Conservation (phyloP, 2,797 vertebrate species). For the Hydrocynus forskahlii region DNA sequence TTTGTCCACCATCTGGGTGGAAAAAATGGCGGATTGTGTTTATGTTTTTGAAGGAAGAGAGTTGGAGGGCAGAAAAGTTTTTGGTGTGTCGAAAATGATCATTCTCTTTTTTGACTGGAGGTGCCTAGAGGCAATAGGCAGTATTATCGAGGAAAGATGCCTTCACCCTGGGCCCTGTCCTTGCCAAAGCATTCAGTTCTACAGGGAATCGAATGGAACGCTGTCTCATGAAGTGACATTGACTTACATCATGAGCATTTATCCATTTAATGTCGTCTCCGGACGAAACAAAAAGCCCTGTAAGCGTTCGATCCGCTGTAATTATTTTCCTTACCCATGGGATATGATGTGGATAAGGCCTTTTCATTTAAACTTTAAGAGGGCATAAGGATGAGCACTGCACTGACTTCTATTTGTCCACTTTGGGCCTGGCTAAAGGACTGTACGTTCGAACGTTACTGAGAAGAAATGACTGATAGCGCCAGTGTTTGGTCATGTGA, state of each 20-base stretch:
- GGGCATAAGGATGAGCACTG: constrained; percentile 12
- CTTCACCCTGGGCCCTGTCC: constrained; percentile 24
- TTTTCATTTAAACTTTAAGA: constrained; percentile 17
- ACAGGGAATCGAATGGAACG: neutral
- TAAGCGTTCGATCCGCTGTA: constrained; percentile 54
- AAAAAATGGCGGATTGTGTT: neutral
- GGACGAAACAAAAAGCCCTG: constrained; percentile 55
- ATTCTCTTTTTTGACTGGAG: neutral
- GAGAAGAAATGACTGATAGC: neutral
- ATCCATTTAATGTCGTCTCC: constrained; percentile 54
- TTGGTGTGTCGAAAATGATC: neutral
- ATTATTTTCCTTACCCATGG: constrained; percentile 52
- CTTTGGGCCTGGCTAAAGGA: neutral
- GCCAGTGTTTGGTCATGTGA: neutral
- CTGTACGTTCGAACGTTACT: neutral
- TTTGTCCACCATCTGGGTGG: neutral
- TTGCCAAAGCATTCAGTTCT: constrained; percentile 22
- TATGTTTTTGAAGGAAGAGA: neutral
- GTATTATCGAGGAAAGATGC: constrained; percentile 31
- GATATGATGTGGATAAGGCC: constrained; percentile 30
- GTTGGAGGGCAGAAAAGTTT: neutral
- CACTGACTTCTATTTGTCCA: constrained; percentile 45
- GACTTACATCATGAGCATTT: constrained; percentile 53
- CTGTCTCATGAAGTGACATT: constrained; percentile 49
- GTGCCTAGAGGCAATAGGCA: constrained; percentile 13